Conservation (phyloP, 2,113 vertebrate species). For the Gambusia holbrooki region DNA sequence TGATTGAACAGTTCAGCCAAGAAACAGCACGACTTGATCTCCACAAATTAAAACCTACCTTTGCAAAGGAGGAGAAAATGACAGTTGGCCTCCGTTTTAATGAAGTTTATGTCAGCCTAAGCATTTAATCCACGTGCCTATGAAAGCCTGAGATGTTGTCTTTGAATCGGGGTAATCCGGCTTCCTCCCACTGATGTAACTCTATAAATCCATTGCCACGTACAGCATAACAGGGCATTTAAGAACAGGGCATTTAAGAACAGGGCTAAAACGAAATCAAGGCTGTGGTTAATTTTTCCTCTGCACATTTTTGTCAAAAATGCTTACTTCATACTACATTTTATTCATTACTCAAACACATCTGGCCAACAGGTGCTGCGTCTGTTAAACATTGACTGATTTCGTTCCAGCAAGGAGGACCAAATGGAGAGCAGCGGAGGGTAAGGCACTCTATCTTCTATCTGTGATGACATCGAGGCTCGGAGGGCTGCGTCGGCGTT, state of each 20-base stretch:
- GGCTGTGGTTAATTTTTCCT: slow-evolving; percentile 87
- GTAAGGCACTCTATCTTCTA: slow-evolving; percentile 76
- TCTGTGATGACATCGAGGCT: slow-evolving; percentile 79
- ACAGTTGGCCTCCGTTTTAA: slow-evolving; percentile 24
- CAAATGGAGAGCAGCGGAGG: slow-evolving; percentile 66
- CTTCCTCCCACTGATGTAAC: slow-evolving; percentile 33
- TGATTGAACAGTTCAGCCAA: slow-evolving; percentile 52
- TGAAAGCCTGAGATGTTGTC: slow-evolving; percentile 39
- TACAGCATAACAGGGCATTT: too few relatives aligned
- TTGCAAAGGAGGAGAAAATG: slow-evolving; percentile 16
- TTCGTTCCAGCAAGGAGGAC: slow-evolving; percentile 77
- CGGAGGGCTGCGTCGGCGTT: slow-evolving; percentile 54
- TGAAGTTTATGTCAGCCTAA: slow-evolving; percentile 31
- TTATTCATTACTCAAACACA: slow-evolving; percentile 89
- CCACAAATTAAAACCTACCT: slow-evolving; percentile 43
- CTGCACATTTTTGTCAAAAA: slow-evolving; percentile 85
- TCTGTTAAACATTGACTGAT: slow-evolving; percentile 81
- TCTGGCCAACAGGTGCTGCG: slow-evolving; percentile 85
- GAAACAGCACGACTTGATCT: slow-evolving; percentile 53
- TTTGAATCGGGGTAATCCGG: slow-evolving; percentile 26
- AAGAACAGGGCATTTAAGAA: slow-evolving; percentile 72
- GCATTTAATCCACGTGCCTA: slow-evolving; percentile 37
- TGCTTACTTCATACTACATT: slow-evolving; percentile 88
- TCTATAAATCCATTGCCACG: slow-evolving; percentile 54
- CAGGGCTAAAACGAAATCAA: slow-evolving; percentile 77